Percentiles rank a stretch among this genome's conserved stretches.
phyloP scores from a whole-genome alignment of 2,113 vertebrate species.

The Tinamus guttatus region DNA sequence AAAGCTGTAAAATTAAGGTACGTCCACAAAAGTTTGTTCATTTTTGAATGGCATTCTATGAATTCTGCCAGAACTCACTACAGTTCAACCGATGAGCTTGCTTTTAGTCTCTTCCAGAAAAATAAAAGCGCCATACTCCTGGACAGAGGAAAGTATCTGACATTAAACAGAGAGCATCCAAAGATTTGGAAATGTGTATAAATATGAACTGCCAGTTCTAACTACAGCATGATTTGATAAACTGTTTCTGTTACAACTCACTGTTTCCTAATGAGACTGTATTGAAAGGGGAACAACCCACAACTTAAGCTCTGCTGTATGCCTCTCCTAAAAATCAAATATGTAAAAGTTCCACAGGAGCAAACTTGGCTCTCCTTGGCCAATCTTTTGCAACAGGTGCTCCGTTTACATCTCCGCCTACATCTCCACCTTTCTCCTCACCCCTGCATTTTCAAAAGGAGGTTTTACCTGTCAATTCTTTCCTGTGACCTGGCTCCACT shows the following conservation, averaged over 20 bases:
- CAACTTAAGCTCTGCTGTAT: not conserved
- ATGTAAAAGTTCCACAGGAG: not conserved
- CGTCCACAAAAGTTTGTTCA: not conserved
- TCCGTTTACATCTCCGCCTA: not conserved
- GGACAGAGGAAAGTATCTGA: not conserved
- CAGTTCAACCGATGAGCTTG: not conserved
- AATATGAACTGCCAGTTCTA: not conserved
- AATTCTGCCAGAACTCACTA: not conserved
- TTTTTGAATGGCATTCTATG: not conserved
- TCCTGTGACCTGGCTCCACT: slow-evolving; percentile 71
- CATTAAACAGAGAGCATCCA: not conserved
- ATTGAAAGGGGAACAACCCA: not conserved
- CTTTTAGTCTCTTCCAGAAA: not conserved
- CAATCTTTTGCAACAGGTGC: not conserved
- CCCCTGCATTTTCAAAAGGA: slow-evolving; percentile 39
- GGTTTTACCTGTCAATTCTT: slow-evolving; percentile 73
- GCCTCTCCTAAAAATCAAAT: not conserved
- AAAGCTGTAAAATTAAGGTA: not conserved
- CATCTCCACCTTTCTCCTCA: slow-evolving; percentile 11
- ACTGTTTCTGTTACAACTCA: not conserved
- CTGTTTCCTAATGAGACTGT: not conserved
- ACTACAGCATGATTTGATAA: not conserved
- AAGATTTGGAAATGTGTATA: not conserved
- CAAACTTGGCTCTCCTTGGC: not conserved
- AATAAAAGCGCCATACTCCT: not conserved